Evolutionary conservation across 37 sponge, comb jelly and placozoan genomes (phyloP).

Genomic region (Amphimedon queenslandica): DNA sequence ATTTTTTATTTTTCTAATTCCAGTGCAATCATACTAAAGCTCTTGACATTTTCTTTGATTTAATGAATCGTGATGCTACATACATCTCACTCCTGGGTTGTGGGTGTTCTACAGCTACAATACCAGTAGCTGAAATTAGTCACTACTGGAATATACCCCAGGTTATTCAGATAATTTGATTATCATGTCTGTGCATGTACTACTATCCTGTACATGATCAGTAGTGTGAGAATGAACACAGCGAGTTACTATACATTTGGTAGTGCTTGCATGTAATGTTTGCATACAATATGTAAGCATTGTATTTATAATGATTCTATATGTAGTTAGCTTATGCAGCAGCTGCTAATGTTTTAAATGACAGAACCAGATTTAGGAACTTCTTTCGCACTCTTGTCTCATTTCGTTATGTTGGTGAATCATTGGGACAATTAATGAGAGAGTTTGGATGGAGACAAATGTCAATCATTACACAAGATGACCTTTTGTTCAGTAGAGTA

Average conservation of each 20-base stretch:
- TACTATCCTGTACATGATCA: no score
- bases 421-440: conserved; percentile 5
- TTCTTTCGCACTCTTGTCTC: conserved; percentile 10
- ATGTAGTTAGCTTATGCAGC: conserved; percentile 4
- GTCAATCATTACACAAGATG: conserved; percentile 56
- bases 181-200: not conserved
- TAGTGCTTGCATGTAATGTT: no score
- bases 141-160: conserved; percentile 32
- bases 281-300: no score
- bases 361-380: not conserved
- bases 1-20: conserved; percentile 1
- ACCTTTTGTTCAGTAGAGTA: conserved; percentile 41
- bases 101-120: conserved; percentile 26
- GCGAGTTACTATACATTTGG: no score
- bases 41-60: not conserved
- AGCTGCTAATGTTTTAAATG: conserved; percentile 1
- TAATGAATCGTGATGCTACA: not conserved
- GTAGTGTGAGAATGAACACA: no score
- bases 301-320: no score
- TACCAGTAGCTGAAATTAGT: conserved; percentile 26
- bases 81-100: conserved; percentile 12
- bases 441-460: conserved; percentile 56
- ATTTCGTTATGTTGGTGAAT: not conserved
- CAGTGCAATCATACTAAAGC: not conserved
- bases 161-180: not conserved